Conservation (phyloP, 1,140 invertebrate genomes). For the Meloidogyne floridensis region DNA sequence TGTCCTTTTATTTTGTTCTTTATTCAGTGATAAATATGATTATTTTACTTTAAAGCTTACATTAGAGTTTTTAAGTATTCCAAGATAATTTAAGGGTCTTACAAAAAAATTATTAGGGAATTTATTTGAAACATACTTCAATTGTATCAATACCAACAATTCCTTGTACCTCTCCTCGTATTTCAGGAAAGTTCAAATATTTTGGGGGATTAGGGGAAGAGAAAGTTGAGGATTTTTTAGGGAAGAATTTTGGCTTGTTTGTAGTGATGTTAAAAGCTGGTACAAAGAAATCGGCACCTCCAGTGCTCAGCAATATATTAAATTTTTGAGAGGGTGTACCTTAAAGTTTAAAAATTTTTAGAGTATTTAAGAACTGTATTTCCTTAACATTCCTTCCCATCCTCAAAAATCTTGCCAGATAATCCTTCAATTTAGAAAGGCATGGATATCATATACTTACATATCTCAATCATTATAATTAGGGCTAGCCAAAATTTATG, state of each 20-base stretch:
- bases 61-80: too few relatives aligned
- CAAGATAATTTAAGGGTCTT: too few relatives aligned
- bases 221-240: neutral
- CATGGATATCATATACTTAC: too few relatives aligned
- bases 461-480: too few relatives aligned
- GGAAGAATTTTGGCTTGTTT: neutral
- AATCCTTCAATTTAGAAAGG: too few relatives aligned
- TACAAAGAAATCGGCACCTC: neutral
- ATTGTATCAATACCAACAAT: neutral
- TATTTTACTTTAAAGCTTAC: too few relatives aligned
- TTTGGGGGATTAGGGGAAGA: neutral
- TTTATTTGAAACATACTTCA: neutral
- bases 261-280: neutral
- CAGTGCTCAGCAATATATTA: neutral
- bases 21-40: too few relatives aligned
- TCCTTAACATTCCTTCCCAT: too few relatives aligned
- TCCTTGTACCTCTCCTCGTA: neutral
- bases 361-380: too few relatives aligned
- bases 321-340: neutral
- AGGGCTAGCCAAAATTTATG: too few relatives aligned
- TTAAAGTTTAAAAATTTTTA: neutral
- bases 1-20: too few relatives aligned
- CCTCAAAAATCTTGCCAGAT: too few relatives aligned
- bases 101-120: neutral
- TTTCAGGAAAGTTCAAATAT: neutral